Evolutionary conservation across 2,113 vertebrate species (phyloP).

Genomic region (Centropus unirufus): DNA sequence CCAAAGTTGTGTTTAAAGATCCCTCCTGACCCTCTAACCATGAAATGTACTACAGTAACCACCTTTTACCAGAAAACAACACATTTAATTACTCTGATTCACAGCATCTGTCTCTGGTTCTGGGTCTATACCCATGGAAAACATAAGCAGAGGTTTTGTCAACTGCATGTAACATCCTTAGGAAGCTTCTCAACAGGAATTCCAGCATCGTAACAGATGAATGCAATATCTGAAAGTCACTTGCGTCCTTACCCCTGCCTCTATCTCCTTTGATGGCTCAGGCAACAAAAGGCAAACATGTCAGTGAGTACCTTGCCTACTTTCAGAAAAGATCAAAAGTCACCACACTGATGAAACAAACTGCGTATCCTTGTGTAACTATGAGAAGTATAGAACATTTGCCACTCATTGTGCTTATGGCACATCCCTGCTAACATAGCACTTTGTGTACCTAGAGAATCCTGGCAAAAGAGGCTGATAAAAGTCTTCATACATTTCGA

Average conservation of each 20-base stretch:
- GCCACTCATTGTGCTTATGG: fast-evolving
- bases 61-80: background rate
- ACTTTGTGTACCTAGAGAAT: background rate
- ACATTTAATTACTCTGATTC: background rate
- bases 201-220: background rate
- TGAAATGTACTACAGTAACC: background rate
- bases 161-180: background rate
- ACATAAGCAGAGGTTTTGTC: background rate
- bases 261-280: background rate
- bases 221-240: background rate
- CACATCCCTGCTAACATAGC: too few relatives aligned
- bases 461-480: background rate
- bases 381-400: background rate
- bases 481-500: background rate
- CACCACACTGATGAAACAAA: background rate
- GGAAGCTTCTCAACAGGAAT: background rate
- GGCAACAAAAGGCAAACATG: background rate
- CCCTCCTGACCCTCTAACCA: background rate
- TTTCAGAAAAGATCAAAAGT: background rate
- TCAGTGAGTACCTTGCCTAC: background rate
- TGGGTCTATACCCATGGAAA: background rate
- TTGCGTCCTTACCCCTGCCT: background rate
- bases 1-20: background rate
- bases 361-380: background rate
- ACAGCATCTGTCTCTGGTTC: background rate